Percentiles rank a stretch among this genome's conserved stretches.
These are phyloP conservation scores for Lepidotrigona ventralis DNA, from an alignment of 1,140 invertebrate species.

Conservation along the genomic window DNA sequence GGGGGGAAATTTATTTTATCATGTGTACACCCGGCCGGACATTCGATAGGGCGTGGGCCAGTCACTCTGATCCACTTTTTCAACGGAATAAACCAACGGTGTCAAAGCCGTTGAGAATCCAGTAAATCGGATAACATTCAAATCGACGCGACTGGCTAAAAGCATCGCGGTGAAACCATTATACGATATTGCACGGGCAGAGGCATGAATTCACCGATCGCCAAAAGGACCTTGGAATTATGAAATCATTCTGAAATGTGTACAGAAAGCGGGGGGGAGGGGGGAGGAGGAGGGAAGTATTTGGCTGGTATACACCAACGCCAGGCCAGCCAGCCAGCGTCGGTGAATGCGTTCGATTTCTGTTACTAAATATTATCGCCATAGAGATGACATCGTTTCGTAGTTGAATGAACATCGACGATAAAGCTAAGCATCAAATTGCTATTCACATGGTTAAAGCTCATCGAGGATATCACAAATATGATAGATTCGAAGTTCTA, in stretches of 20 bases:
- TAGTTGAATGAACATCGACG: not conserved
- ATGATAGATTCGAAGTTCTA: not conserved
- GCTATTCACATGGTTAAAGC: not conserved
- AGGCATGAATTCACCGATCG: not conserved
- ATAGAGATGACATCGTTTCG: not conserved
- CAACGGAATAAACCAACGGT: slow-evolving; percentile 39
- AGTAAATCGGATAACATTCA: slow-evolving; percentile 41
- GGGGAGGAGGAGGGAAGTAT: no score
- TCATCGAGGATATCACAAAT: not conserved
- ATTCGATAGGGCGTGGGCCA: slow-evolving; percentile 30
- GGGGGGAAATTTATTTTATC: slow-evolving; percentile 24
- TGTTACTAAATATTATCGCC: slow-evolving; percentile 6
- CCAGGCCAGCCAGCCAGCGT: no score
- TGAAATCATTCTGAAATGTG: slow-evolving; percentile 13
- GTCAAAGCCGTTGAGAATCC: slow-evolving; percentile 34
- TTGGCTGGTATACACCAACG: not conserved
- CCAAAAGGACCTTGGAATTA: not conserved
- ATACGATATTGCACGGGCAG: slow-evolving; percentile 14
- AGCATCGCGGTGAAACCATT: slow-evolving; percentile 22
- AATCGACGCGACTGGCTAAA: slow-evolving; percentile 34
- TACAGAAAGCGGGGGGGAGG: no score
- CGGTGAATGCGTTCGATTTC: slow-evolving; percentile 3
- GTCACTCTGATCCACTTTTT: slow-evolving; percentile 32
- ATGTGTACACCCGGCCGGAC: slow-evolving; percentile 14
- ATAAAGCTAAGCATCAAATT: slow-evolving; percentile 8